phyloP scores from a whole-genome alignment of 2,113 vertebrate genomes.

The Leptocoma aspasia region DNA sequence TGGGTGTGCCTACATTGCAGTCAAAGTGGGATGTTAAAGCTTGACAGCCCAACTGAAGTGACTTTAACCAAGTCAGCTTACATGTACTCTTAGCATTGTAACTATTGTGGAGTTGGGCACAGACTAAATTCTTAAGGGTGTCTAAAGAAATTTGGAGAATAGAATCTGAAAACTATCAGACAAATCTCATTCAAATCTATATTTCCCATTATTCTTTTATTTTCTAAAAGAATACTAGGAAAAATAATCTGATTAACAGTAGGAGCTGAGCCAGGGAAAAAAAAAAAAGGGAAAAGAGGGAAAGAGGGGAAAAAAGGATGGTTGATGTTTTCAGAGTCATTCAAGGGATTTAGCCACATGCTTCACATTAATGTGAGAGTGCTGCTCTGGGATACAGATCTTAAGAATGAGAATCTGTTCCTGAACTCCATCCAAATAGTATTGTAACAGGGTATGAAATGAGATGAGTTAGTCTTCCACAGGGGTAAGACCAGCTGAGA shows the following conservation, averaged over 20 bases:
- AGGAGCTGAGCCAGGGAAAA: background rate
- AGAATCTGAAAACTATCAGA: background rate
- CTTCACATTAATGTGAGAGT: constrained; percentile 37
- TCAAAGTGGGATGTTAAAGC: background rate
- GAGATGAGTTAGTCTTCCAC: constrained; percentile 23
- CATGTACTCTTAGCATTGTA: background rate
- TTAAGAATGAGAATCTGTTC: constrained; percentile 44
- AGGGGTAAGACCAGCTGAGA: constrained; percentile 20
- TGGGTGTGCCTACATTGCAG: constrained; percentile 16
- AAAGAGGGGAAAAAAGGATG: background rate
- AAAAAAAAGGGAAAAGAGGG: rapidly evolving
- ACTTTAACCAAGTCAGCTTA: background rate
- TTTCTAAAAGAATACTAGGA: background rate
- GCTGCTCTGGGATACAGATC: constrained; percentile 33
- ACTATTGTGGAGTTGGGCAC: background rate
- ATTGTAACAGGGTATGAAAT: constrained; percentile 42
- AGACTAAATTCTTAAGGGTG: background rate
- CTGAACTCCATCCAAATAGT: constrained; percentile 14
- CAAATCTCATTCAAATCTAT: background rate
- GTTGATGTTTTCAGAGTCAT: constrained; percentile 9
- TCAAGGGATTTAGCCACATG: constrained; percentile 38
- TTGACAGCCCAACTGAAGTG: background rate
- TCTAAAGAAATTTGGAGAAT: background rate
- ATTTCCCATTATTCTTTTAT: background rate
- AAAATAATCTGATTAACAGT: background rate